Percentiles rank a stretch among this genome's conserved stretches.
Conservation (phyloP, 2,113 vertebrate species). For the Acanthochromis polyacanthus region DNA sequence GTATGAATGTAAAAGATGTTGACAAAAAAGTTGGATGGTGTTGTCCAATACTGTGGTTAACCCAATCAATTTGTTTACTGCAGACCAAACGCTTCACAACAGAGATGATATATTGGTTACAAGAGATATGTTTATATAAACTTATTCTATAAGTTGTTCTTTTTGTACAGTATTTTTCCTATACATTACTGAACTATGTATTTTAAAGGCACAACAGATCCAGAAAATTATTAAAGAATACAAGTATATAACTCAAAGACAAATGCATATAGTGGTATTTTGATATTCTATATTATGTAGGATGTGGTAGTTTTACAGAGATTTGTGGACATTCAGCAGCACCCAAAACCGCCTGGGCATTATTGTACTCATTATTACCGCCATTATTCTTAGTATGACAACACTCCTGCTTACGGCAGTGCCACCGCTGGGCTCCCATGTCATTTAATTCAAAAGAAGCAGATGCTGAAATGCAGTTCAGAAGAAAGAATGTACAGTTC, state of each 20-base stretch:
- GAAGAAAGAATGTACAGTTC: conserved; percentile 12
- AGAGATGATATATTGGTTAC: conserved; percentile 88
- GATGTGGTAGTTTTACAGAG: conserved; percentile 53
- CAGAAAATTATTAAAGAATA: conserved; percentile 76
- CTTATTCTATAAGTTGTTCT: conserved; percentile 88
- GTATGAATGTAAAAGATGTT: conserved; percentile 92
- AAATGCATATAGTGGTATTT: conserved; percentile 78
- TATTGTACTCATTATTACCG: conserved; percentile 25
- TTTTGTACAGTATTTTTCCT: conserved; percentile 99
- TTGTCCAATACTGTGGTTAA: conserved; percentile 92
- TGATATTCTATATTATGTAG: conserved; percentile 70
- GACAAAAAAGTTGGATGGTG: conserved; percentile 84
- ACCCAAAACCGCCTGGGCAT: conserved; percentile 66
- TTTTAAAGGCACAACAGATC: conserved; percentile 91
- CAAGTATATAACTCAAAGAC: conserved; percentile 64
- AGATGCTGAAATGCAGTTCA: conserved; percentile 5
- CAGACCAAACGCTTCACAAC: conserved; percentile 81
- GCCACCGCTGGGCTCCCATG: conserved; percentile 28
- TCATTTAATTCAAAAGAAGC: conserved; percentile 17
- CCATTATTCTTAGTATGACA: not conserved
- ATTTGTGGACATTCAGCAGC: conserved; percentile 48
- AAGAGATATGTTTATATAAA: conserved; percentile 94
- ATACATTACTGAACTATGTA: conserved; percentile 91
- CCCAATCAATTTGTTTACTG: conserved; percentile 84
- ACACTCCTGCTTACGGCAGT: conserved; percentile 22